Evolutionary conservation across 2,888 invertebrate species (phyloP).

Genomic region (Galerucella calmariensis): DNA sequence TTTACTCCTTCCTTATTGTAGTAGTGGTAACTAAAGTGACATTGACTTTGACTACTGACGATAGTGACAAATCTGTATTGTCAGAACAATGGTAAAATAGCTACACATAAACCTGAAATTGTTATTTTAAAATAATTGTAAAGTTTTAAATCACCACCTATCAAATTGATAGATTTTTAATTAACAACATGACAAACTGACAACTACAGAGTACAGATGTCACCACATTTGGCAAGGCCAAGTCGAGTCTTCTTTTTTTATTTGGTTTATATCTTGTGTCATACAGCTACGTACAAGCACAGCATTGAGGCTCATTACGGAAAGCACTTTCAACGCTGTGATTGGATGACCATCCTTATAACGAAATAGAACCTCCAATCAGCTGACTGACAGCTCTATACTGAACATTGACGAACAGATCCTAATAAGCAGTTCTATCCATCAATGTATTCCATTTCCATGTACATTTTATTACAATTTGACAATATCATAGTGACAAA

Average conservation of each 20-base stretch:
- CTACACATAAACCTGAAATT: too few relatives aligned
- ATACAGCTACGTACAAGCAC: background rate
- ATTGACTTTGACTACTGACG: background rate
- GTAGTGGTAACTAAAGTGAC: background rate
- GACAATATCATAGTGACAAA: slow-evolving; percentile 33
- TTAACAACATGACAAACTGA: too few relatives aligned
- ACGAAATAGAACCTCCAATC: slow-evolving; percentile 11
- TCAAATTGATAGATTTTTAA: too few relatives aligned
- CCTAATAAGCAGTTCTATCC: slow-evolving; percentile 19
- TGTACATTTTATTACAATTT: slow-evolving; percentile 25
- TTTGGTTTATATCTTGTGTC: too few relatives aligned
- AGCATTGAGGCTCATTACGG: too few relatives aligned
- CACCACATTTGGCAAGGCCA: too few relatives aligned
- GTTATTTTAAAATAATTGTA: too few relatives aligned
- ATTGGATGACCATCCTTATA: background rate
- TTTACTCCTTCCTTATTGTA: background rate
- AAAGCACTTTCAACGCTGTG: background rate
- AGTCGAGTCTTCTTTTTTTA: too few relatives aligned
- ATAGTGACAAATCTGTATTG: too few relatives aligned
- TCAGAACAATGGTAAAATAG: too few relatives aligned
- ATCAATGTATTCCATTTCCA: background rate
- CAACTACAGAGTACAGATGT: too few relatives aligned
- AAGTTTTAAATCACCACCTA: too few relatives aligned
- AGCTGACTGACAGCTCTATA: background rate
- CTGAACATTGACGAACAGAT: background rate